phyloP scores from a whole-genome alignment of 2,113 vertebrate genomes.

The Phasianus colchicus region DNA sequence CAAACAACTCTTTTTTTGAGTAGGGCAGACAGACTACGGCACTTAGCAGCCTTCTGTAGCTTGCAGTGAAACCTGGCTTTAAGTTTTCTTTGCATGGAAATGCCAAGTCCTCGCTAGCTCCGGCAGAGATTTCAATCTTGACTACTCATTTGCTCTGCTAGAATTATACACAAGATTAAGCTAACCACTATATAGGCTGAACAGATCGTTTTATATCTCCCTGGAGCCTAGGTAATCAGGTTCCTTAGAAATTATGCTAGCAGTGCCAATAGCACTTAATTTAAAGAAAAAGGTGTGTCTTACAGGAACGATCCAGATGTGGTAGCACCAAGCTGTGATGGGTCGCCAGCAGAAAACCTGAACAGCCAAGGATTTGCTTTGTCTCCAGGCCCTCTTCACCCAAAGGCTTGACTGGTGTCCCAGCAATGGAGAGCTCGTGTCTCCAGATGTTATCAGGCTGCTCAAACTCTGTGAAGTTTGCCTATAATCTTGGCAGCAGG shows the following conservation, averaged over 20 bases:
- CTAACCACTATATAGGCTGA: background rate
- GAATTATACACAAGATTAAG: slow-evolving; percentile 1
- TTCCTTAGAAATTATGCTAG: background rate
- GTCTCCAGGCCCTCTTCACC: background rate
- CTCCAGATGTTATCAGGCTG: background rate
- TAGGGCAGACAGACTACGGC: background rate
- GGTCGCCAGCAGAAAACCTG: background rate
- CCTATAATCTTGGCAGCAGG: background rate
- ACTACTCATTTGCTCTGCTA: background rate
- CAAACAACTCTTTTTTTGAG: background rate
- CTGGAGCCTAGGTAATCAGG: background rate
- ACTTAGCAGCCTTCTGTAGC: background rate
- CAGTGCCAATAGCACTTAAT: background rate
- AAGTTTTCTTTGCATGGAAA: background rate
- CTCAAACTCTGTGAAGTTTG: background rate
- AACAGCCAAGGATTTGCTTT: background rate
- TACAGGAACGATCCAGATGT: background rate
- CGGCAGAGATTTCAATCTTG: slow-evolving; percentile 9
- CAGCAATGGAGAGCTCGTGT: background rate
- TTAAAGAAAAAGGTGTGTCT: background rate
- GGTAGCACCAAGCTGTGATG: background rate
- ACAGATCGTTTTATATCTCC: slow-evolving; percentile 3
- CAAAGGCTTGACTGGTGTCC: background rate
- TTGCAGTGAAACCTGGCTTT: background rate
- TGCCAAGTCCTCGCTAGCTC: background rate